Conservation (phyloP, 2,113 vertebrate species). For the Nerophis lumbriciformis region DNA sequence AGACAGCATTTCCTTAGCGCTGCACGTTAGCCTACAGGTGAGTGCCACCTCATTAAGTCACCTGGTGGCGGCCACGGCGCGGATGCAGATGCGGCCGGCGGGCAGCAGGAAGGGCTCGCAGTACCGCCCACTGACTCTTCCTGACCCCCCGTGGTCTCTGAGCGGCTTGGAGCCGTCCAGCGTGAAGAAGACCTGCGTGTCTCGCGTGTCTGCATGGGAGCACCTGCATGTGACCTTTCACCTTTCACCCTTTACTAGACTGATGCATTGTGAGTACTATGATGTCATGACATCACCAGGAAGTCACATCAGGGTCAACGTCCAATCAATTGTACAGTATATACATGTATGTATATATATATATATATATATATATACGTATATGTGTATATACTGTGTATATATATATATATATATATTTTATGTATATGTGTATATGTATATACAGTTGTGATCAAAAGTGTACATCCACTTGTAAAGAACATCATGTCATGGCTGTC, state of each 20-base stretch:
- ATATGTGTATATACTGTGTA: too few species aligned
- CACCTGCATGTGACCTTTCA: background rate
- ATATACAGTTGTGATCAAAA: too few species aligned
- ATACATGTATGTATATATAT: too few species aligned
- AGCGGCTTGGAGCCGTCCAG: slow-evolving; percentile 85
- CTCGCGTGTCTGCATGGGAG: slow-evolving; percentile 74
- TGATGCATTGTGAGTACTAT: background rate
- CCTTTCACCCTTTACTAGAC: background rate
- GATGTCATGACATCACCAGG: background rate
- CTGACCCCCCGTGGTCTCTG: slow-evolving; percentile 16
- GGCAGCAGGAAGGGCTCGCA: slow-evolving; percentile 75
- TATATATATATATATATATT: too few species aligned
- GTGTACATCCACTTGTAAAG: too few species aligned
- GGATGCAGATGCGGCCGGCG: slow-evolving; percentile 80
- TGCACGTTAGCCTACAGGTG: too few species aligned
- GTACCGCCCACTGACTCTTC: slow-evolving; percentile 77
- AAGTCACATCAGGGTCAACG: too few species aligned
- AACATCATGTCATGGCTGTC: too few species aligned
- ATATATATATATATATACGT: too few species aligned
- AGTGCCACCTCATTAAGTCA: slow-evolving; percentile 28
- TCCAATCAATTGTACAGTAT: background rate
- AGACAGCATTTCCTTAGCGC: slow-evolving; percentile 3
- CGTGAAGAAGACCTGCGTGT: slow-evolving; percentile 82
- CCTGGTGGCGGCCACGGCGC: slow-evolving; percentile 84
- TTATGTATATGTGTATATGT: too few species aligned